Conservation (phyloP, 53 echinoderm and acorn worm genomes). For the Mesocentrotus franciscanus region DNA sequence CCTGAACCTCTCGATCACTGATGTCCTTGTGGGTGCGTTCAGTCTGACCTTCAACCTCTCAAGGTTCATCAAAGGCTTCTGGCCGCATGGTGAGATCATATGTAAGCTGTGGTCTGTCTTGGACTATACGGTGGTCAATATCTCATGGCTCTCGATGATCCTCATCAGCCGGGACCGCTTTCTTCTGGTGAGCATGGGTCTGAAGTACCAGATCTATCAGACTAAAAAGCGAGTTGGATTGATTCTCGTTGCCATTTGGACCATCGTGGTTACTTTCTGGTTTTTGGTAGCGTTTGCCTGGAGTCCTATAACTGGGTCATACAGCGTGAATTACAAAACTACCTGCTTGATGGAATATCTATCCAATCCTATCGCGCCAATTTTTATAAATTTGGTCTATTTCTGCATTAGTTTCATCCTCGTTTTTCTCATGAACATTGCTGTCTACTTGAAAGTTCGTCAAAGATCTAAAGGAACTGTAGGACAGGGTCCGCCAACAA, state of each 20-base stretch:
- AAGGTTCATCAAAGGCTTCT: slow-evolving; percentile 71
- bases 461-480: slow-evolving; percentile 74
- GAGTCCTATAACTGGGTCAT: slow-evolving; percentile 48
- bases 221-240: slow-evolving; percentile 62
- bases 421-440: slow-evolving; percentile 72
- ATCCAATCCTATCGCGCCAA: slow-evolving; percentile 57
- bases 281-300: slow-evolving; percentile 73
- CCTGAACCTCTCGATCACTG: slow-evolving; percentile 81
- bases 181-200: slow-evolving; percentile 85
- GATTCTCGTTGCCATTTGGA: slow-evolving; percentile 65
- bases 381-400: slow-evolving; percentile 65
- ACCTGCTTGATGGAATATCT: slow-evolving; percentile 78
- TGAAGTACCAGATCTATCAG: slow-evolving; percentile 78
- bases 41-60: slow-evolving; percentile 74
- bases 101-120: slow-evolving; percentile 81
- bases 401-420: slow-evolving; percentile 74
- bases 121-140: slow-evolving; percentile 74
- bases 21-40: slow-evolving; percentile 76
- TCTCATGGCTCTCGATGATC: slow-evolving; percentile 75
- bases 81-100: slow-evolving; percentile 71
- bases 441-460: slow-evolving; percentile 82
- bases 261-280: slow-evolving; percentile 64
- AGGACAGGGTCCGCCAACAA: background rate
- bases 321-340: slow-evolving; percentile 13
- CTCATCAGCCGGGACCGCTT: slow-evolving; percentile 92